Evolutionary conservation across 2,113 vertebrate species (phyloP), one percentile per base, ranked within the genome.

Genomic region (Triplophysa rosa): DNA sequence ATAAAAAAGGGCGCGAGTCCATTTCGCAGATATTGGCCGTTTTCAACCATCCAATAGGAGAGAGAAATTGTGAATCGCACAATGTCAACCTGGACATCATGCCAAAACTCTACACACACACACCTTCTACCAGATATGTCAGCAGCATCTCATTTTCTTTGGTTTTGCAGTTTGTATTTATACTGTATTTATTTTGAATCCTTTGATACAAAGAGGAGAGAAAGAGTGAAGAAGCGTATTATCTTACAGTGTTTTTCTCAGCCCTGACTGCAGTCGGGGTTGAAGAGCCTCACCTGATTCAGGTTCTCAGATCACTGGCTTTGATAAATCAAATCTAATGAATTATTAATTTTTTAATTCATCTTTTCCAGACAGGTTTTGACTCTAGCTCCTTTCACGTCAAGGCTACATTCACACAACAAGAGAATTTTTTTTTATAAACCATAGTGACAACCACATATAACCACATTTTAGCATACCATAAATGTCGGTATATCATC

Each of bases 231-330:
- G 3, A 59, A 10, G 11, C 8, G 2, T 74, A 49, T 61, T 56
- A 37, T 58, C 49, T 56, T 71, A 67, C n/a, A 21, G 26, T 13
- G 26, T 56, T 19, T 52, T 56, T 58, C 29, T 71, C 56, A 52
- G 47, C 26, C 12, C 40, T 72, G 54, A 59, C n/a, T 58, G 19
- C 23, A 21, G 19, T 16, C 2, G 12, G 49, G 74, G 10, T 24
- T 42, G 33, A 62, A 37, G 7, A 59, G 21, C 17, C 33, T 65
- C 49, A 56, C 13, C 33, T 47, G 33, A 47, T 67, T 74, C 61
- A 63, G 73, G 59, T 49, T 54, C 24, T 70, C 65, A 29, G 21
- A n/a, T 69, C 54, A 69, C 24, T 79, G 21, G 33, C 56, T 67
- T 68, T 67, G 7, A 29, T 78, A 52, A 78, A 79, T 61, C 37